These are phyloP conservation scores for Tinamus guttatus DNA, from an alignment of 2,113 vertebrate species.

Conservation along the genomic window DNA sequence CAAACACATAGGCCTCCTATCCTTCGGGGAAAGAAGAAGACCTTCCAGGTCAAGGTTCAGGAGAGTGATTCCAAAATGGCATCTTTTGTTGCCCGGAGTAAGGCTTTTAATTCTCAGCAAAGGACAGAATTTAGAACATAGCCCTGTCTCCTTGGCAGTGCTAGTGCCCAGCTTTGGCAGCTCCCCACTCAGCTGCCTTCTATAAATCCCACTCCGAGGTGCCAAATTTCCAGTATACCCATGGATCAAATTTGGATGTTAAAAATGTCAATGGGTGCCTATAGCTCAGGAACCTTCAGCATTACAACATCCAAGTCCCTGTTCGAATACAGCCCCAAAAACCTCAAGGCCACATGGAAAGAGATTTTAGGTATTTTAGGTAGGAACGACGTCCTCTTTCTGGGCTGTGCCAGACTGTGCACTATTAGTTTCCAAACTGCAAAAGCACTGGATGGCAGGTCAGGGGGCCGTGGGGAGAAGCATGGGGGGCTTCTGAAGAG, in stretches of 20 bases:
- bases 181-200: not conserved
- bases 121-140: not conserved
- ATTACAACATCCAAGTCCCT: not conserved
- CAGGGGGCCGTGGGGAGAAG: too few relatives aligned
- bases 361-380: not conserved
- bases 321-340: not conserved
- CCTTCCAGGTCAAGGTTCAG: not conserved
- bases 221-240: conserved; percentile 13
- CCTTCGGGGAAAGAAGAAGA: not conserved
- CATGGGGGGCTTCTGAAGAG: not conserved
- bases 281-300: not conserved
- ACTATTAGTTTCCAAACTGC: not conserved
- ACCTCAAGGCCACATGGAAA: not conserved
- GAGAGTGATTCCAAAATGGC: not conserved
- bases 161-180: not conserved
- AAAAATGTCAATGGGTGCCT: conserved; percentile 3
- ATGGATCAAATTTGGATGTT: conserved; percentile 4
- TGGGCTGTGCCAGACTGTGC: not conserved
- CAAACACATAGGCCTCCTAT: not conserved
- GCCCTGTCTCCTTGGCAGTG: not conserved
- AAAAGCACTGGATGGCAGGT: not conserved
- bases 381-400: not conserved
- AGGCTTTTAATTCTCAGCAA: not conserved
- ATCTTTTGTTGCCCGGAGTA: not conserved
- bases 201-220: not conserved